These are phyloP conservation scores for Pseudotriccus pelzelni DNA, from an alignment of 2,797 vertebrate genomes.

Conservation along the genomic window DNA sequence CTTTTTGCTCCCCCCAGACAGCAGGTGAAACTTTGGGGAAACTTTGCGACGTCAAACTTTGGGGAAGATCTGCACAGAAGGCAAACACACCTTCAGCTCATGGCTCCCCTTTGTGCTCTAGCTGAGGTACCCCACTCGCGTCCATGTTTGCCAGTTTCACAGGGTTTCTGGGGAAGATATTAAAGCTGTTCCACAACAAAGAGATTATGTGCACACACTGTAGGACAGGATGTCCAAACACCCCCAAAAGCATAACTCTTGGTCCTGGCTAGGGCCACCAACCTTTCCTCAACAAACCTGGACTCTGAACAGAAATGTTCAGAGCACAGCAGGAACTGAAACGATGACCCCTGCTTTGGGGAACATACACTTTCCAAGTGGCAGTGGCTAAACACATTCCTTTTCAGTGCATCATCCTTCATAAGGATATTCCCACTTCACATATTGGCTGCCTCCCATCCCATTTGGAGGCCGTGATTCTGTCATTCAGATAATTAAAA, in stretches of 20 bases:
- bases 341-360: accelerated
- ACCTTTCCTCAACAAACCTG: background rate
- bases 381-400: background rate
- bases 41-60: background rate
- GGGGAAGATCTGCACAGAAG: background rate
- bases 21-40: background rate
- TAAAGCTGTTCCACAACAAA: background rate
- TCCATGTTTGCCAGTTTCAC: background rate
- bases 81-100: background rate
- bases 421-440: background rate
- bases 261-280: background rate
- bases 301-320: background rate
- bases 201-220: background rate
- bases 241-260: background rate
- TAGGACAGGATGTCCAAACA: background rate
- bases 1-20: background rate
- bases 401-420: background rate
- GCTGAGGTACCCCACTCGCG: background rate
- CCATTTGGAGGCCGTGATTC: background rate
- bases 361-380: accelerated
- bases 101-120: background rate
- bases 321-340: background rate
- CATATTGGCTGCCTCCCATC: background rate
- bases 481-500: background rate
- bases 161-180: background rate